Base-by-base conservation (phyloP, 2,888 invertebrate species). In the Rotaria macrura region DNA sequence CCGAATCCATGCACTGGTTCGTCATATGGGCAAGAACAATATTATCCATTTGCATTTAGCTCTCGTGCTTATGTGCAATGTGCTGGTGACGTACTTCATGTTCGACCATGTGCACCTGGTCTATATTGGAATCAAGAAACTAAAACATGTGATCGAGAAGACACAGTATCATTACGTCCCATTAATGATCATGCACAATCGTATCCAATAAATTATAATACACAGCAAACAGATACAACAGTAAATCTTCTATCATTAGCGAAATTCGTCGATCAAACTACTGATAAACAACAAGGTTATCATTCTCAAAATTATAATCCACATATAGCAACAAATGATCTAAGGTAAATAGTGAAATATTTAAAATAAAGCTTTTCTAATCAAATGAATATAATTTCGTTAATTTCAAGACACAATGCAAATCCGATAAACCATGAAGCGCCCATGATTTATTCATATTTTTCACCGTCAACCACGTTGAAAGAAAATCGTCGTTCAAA, bases 51-150 rank as follows among this genome's bases (percentile, higher is more conserved):
- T 43, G 79, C 79, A 79, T 79, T 38, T n/a, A 79, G 43, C n/a
- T 14, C 43, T 43, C 40, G 20, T 14, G 79, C 79, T 43, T 79
- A 20, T 43, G n/a, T 79, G 4, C 79, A 79, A 79, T 79, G 79
- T 43, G 43, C n/a, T 79, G 79, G 79, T 79, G 79, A 43, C 10
- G 0, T 43, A 10, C 23, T 79, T 34, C 43, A 79, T 43, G 9
- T 79, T 79, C 79, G 25, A n/a, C 79, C 79, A 79, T 79, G 79
- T 43, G 25, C 79, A 79, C 17, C n/a, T n/a, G 43, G 79, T 43
- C n/a, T 79, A 79, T 43, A 38, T 38, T 79, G 79, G 79, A 79
- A 79, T 79, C 79, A 79, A 79, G 79, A 79, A 43, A 25, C 25
- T 1, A 43, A 79, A 79, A 43, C n/a, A 10, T 79, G 79, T n/a